These are phyloP conservation scores for Nansenia antarctica DNA, from an alignment of 2,113 vertebrate genomes.

Conservation along the genomic window DNA sequence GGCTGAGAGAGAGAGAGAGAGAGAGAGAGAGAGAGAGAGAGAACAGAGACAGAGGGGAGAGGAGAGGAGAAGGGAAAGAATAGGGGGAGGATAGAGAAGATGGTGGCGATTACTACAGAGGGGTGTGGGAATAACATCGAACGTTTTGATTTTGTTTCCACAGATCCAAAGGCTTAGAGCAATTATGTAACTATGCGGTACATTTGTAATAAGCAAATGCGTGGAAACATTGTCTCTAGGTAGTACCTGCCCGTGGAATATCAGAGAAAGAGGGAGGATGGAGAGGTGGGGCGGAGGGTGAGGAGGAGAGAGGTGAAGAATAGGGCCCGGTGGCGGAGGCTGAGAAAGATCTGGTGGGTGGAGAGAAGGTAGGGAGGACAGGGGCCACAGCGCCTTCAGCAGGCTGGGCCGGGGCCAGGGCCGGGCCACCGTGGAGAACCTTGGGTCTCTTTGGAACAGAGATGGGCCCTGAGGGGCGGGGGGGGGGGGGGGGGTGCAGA, in stretches of 20 bases:
- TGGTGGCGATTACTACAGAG: background rate
- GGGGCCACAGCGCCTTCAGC: constrained; percentile 37
- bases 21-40: background rate
- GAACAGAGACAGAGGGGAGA: background rate
- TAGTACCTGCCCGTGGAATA: constrained; percentile 52
- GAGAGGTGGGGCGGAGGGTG: constrained; percentile 29
- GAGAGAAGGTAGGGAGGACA: constrained; percentile 23
- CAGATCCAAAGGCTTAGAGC: background rate
- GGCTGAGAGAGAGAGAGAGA: constrained; percentile 31
- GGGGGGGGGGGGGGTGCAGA: background rate
- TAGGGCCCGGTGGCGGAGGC: no score
- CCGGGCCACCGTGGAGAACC: constrained; percentile 53
- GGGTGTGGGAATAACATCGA: background rate
- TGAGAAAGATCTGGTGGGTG: constrained; percentile 24
- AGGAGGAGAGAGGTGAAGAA: constrained; percentile 22
- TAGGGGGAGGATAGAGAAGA: background rate
- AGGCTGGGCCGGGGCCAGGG: constrained; percentile 18
- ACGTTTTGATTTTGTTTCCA: no score
- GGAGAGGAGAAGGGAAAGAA: constrained; percentile 1
- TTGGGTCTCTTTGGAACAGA: constrained; percentile 52
- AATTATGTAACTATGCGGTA: background rate
- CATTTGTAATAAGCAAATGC: background rate
- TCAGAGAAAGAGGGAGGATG: constrained; percentile 27
- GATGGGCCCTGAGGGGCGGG: constrained; percentile 26
- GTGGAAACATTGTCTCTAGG: background rate